Base-by-base conservation (phyloP, 30 jellyfish, hydroid and myxozoan genomes). In the Sanderia malayensis region DNA sequence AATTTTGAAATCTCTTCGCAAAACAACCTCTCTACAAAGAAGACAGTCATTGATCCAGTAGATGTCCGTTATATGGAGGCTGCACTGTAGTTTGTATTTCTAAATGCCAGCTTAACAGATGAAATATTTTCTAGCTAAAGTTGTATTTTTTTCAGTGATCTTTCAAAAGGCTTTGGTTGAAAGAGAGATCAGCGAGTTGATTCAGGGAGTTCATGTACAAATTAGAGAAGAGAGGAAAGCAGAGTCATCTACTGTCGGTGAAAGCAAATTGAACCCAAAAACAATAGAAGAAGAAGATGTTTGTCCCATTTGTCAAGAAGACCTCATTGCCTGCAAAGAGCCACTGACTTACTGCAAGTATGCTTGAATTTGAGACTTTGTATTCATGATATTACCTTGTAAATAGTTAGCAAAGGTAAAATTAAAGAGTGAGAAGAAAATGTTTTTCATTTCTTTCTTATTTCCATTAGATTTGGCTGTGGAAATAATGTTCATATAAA, bases 251-350 rank as follows among this genome's bases (percentile, higher is more conserved):
- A 72, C 53, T 45, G 83, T 32, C 24, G 86, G 55, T 31, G 65
- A 76, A 41, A 72, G 44, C 15, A 45, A 47, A 32, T 71, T 73
- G 47, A 41, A 73, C 4, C 87, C 81, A 32, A 88, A 88, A 61
- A 26, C 61, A 18, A 73, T 79, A 25, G 97, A 88, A 20, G 75
- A 73, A 30, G 97, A 88, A 0, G 97, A 88, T 70, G 94, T 88
- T 44, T 88, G 97, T 52, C 93, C 97, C 2, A 88, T 88, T 24
- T 88, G 97, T 41, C 97, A 88, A 49, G 97, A 78, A 31, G 94
- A 80, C 15, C 41, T 88, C n/a, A 19, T 27, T 61, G 61, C 47
- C n/a, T 26, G 64, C 8, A 69, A 68, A 60, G 85, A 76, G 41
- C 76, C 82, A 2, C 79, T 88, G 10, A 88, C 94, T 2, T 79